Evolutionary conservation across 2,888 invertebrate species (phyloP).

Genomic region (Parnassius mnemosyne): DNA sequence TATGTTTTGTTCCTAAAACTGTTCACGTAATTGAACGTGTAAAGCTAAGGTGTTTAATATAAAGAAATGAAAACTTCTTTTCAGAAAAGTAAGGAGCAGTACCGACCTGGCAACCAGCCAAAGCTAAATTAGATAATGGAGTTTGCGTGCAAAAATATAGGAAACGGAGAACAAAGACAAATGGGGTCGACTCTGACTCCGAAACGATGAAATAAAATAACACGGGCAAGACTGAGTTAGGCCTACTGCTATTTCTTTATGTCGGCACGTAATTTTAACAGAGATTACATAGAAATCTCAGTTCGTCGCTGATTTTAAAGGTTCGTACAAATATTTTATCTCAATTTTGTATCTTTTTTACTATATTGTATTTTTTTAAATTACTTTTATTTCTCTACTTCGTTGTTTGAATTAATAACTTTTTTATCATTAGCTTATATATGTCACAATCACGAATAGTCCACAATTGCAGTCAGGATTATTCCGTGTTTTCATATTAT

Average conservation of each 20-base stretch:
- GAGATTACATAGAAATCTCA: constrained; percentile 43
- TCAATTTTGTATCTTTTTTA: too few relatives aligned
- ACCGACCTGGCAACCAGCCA: constrained; percentile 77
- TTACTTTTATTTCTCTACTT: too few relatives aligned
- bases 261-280: constrained; percentile 49
- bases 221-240: constrained; percentile 62
- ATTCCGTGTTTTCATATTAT: too few relatives aligned
- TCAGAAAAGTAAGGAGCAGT: constrained; percentile 71
- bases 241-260: constrained; percentile 37
- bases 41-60: constrained; percentile 68
- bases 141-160: constrained; percentile 81
- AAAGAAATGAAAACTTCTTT: constrained; percentile 70
- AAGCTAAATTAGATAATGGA: constrained; percentile 81
- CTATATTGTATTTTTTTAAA: too few relatives aligned
- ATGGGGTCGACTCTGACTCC: constrained; percentile 74
- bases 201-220: constrained; percentile 75
- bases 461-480: too few relatives aligned
- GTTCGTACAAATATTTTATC: too few relatives aligned
- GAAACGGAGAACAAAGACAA: constrained; percentile 80
- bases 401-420: too few relatives aligned
- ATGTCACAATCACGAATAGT: too few relatives aligned
- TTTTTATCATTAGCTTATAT: too few relatives aligned
- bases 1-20: constrained; percentile 18
- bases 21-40: constrained; percentile 62
- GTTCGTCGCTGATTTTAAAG: constrained; percentile 38